phyloP scores from a whole-genome alignment of 2,113 vertebrate species.

The Taxidea taxus region DNA sequence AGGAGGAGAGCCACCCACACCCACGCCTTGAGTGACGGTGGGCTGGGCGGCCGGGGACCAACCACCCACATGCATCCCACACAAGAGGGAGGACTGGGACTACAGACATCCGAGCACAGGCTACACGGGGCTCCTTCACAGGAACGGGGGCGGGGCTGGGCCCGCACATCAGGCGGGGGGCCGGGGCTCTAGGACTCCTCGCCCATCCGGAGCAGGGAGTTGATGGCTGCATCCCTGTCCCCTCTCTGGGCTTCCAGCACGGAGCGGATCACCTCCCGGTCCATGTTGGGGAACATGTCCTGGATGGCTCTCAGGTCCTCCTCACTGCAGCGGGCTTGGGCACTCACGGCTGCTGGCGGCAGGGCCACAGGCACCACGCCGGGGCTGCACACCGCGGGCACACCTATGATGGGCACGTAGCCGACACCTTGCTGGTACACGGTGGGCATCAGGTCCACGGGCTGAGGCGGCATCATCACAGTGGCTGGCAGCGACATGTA shows the following conservation, averaged over 20 bases:
- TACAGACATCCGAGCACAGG: background rate
- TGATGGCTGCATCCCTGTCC: constrained; percentile 94
- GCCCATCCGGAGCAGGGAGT: constrained; percentile 96
- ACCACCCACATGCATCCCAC: constrained; percentile 17
- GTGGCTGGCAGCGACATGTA: constrained; percentile 93
- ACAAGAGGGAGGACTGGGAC: background rate
- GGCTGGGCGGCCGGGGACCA: background rate
- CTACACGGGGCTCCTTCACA: background rate
- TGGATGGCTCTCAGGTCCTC: constrained; percentile 95
- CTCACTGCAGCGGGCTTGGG: constrained; percentile 88
- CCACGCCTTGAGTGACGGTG: fast-evolving
- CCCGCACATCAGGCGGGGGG: background rate
- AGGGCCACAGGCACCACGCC: constrained; percentile 91
- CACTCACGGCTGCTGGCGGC: constrained; percentile 83
- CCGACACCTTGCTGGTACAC: constrained; percentile 98
- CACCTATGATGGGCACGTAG: constrained; percentile 96
- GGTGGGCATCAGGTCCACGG: constrained; percentile 97
- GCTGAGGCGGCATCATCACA: constrained; percentile 94
- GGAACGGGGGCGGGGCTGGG: background rate
- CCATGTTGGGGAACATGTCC: constrained; percentile 99
- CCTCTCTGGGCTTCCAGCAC: constrained; percentile 96
- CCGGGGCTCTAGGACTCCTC: constrained; percentile 90
- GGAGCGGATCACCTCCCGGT: constrained; percentile 94
- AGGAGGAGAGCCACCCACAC: background rate
- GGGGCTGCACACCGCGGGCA: constrained; percentile 93